Base-by-base conservation (phyloP, 2,797 vertebrate species). In the Enteromius viviparus region DNA sequence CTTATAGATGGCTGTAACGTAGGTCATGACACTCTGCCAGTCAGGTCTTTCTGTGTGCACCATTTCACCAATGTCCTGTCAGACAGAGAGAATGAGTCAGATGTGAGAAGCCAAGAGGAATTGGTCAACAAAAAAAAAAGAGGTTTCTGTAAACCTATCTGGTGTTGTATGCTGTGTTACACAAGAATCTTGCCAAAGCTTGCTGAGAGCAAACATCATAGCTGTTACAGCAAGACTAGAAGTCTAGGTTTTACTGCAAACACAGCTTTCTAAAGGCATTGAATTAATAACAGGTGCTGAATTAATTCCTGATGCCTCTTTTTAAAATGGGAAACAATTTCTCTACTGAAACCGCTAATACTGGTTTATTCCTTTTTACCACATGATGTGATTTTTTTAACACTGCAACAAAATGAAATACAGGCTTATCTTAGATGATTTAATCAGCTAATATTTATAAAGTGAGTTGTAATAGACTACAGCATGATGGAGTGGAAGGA, bases 1-100 rank as follows among this genome's bases (percentile, higher is more conserved):
- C 86, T 97, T 96, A 94, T 97, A 97, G 91, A 97, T 95, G 1
- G 96, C 93, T 1, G 96, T 96, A 87, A 97, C 95, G 0, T 97
- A 97, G 23, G 94, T 93, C 96, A 97, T 97, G 87, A 97, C 95
- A 23, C 93, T 96, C 87, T 97, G 96, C 96, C 96, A 97, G 86
- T 97, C 96, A 0, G 96, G 95, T 53, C 96, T 94, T 86, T 97
- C 96, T 0, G 95, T 96, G 85, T 95, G 93, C 84, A 95, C 96
- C 96, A 97, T 97, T 78, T 97, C 96, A 62, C 93, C 94, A 85
- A 97, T 96, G 90, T 97, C 96, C 96, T 97, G 89, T 70, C n/a
- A 82, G 58, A 76, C 26, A 82, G 23, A 74, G 12, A 74, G 23
- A 82, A 4, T 5, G 14, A 76, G 74, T 76, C 62, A 83, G 32